These are phyloP conservation scores for Alviniconcha marisindica DNA, from an alignment of 1,140 invertebrate species.

Conservation along the genomic window DNA sequence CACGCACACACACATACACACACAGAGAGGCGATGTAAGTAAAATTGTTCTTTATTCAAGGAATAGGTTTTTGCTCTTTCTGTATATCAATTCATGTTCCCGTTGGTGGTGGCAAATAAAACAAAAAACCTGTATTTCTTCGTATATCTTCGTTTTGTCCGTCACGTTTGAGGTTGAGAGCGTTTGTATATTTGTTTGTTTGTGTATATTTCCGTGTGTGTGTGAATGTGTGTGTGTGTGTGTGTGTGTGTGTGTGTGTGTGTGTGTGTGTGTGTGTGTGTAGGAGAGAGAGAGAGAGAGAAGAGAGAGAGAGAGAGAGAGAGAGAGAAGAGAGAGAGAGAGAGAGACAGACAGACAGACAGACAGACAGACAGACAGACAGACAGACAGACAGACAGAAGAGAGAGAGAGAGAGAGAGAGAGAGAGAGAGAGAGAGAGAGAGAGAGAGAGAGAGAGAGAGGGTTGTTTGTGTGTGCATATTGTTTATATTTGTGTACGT, in stretches of 20 bases:
- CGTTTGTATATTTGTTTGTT: no score
- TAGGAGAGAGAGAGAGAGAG: background rate
- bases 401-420: background rate
- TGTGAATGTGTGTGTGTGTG: background rate
- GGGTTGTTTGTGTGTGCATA: no score
- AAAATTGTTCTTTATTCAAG: no score
- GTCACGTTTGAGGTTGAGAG: no score
- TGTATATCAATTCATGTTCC: no score
- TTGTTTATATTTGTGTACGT: no score
- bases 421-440: background rate
- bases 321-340: constrained; percentile 17
- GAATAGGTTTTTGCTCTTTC: no score
- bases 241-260: background rate
- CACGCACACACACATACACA: background rate
- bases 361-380: background rate
- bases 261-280: background rate
- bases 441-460: background rate
- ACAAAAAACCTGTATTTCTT: no score
- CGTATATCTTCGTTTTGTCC: no score
- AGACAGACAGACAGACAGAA: background rate
- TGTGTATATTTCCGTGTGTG: background rate
- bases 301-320: constrained; percentile 27
- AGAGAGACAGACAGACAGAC: background rate
- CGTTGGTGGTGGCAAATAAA: no score
- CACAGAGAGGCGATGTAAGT: background rate